Evolutionary conservation across 2,113 vertebrate species (phyloP), one percentile per base, ranked within the genome.

Genomic region (Hemiprocne comata): DNA sequence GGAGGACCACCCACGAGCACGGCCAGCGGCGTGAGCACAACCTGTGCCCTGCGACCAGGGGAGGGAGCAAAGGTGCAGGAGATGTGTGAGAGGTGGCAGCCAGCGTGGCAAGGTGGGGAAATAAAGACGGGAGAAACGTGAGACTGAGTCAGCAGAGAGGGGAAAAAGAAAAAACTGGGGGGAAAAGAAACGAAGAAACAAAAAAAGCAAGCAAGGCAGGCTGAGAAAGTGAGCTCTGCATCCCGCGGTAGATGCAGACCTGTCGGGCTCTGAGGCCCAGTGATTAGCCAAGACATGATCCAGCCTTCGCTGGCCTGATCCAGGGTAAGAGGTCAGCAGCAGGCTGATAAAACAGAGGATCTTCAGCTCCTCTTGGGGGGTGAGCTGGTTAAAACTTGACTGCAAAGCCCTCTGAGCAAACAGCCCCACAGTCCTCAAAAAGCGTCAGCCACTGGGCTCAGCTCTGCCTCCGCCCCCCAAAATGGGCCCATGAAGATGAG

Each of bases 251-350:
- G 93, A 24, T 19, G 58, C 69, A 67, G 87, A 57, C n/a, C 87
- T 78, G 29, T 9, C n/a, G 66, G 94, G 82, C 83, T 95, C 92
- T 48, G 87, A 34, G 95, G 60, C 54, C 5, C 18, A 17, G 89
- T 87, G 92, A 97, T 89, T 65, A 96, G 93, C 40, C 17, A 50
- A 81, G 92, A 90, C 90, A 89, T 5, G 89, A 92, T 95, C 67
- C 95, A 96, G 97, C 89, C 96, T 53, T 54, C 1, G 17, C 93
- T 53, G 66, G 50, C 31, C 82, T 20, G 84, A 20, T 44, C 72
- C 69, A 23, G 93, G 95, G 82, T 66, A 44, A 97, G 83, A 89
- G 96, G 89, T 94, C 95, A 95, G 88, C 89, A 38, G 55, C 42
- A 19, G 73, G 42, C 89, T 81, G 97, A 97, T 97, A 95, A 96